Evolutionary conservation across 2,888 invertebrate genomes (phyloP), one percentile per base, ranked within the genome.

Genomic region (Rhaphigaster nebulosa): DNA sequence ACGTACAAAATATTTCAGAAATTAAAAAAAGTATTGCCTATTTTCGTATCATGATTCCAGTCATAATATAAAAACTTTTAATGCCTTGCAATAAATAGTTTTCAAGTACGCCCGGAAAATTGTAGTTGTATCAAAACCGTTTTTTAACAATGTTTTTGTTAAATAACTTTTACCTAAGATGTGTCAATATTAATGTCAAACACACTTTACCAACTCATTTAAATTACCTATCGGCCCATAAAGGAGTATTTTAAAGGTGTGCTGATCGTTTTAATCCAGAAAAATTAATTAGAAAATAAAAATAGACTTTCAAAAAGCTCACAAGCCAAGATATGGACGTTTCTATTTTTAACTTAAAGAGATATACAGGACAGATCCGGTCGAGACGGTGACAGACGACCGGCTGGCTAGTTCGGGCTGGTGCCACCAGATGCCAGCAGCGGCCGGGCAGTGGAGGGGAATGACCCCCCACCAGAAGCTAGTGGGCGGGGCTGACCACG

Each of bases 381-480:
- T 50, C 45, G n/a, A 50, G 84, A 84, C 84, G 84, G 45, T 84
- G 84, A 84, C 84, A n/a, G 41, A 84, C 84, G 45, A 84, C 26
- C 45, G 76, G 50, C 70, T 90, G 90, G 12, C 13, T 90, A 90
- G 90, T 90, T 90, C 84, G 13, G 34, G 23, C 20, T 5, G 34
- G 10, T 13, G 80, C 84, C 76, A 13, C n/a, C 20, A 90, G 90
- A 50, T 54, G 38, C 80, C 90, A 90, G 90, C 84, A 90, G 65
- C 90, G 29, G n/a, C 54, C 90, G 56, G 90, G 45, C 84, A 23
- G 45, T n/a, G 76, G 90, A 90, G 90, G 90, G 90, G 87, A 90
- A 87, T 87, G 38, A 87, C 90, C 90, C 80, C 90, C 90, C 54
- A 60, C 84, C 52, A 50, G 70, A 20, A 1, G n/a, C 10, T 0